Base-by-base conservation (phyloP, 1,140 invertebrate species). In the Drosophila tristis region DNA sequence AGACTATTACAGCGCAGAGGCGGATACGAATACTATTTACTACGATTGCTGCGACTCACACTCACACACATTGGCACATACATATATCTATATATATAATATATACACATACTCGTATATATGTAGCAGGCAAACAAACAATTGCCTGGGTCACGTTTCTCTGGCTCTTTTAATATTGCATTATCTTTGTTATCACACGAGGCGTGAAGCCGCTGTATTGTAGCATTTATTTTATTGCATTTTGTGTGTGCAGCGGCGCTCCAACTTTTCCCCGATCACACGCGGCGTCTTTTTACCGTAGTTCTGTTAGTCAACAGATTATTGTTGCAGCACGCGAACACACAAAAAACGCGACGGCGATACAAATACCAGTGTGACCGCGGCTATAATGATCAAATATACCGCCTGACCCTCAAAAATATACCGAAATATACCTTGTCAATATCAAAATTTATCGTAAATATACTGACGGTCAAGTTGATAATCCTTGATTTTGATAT, bases 61-160 rank as follows among this genome's bases (percentile, higher is more conserved):
- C 66, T n/a, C 25, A 63, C 16, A 57, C 51, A 54, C 48, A 73
- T 45, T 23, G 26, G 20, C 62, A 66, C 61, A 75, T 73, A 60
- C 54, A 73, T 43, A 29, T 47, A 64, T 16, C 29, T 43, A 42
- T 15, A 26, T 67, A 67, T 47, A n/a, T 6, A 66, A 7, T 6
- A 66, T 61, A 73, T 42, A 39, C 48, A 64, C 20, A 44, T 31
- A 43, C n/a, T 26, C 49, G 48, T 31, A 15, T 5, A 15, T 53
- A 56, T 47, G 63, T 48, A 63, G 63, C 57, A 72, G 67, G 56
- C 72, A 74, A 74, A 74, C 61, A 74, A 74, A 74, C 72, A 66
- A 70, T 66, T 75, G 74, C 78, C 73, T 82, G 85, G 85, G 82
- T 87, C 75, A 87, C 81, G 82, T 86, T 86, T 76, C 73, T 68